Conservation (phyloP, 2,797 vertebrate genomes). For the Poeciliopsis infans region DNA sequence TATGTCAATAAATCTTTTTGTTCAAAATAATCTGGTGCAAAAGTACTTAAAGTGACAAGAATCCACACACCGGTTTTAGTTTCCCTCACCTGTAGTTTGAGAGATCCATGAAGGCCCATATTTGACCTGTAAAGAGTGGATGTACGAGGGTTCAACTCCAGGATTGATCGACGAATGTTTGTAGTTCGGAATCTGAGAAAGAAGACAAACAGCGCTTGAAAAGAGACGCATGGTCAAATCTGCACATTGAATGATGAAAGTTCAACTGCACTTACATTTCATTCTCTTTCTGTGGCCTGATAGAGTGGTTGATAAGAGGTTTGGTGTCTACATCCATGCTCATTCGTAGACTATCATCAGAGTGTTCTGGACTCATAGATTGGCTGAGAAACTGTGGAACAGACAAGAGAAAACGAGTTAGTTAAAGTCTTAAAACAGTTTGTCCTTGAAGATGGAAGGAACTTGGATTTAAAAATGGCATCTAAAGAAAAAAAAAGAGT, state of each 20-base stretch:
- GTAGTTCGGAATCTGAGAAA: constrained; percentile 91
- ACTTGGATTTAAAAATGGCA: not conserved
- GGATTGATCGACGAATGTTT: constrained; percentile 90
- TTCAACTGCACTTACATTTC: constrained; percentile 81
- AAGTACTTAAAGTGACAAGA: not conserved
- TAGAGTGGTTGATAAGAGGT: constrained; percentile 80
- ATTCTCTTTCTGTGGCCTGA: constrained; percentile 91
- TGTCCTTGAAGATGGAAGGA: not conserved
- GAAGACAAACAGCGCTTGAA: not conserved
- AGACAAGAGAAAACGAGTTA: constrained; percentile 43
- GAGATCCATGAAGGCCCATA: constrained; percentile 86
- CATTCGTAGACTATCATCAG: constrained; percentile 84
- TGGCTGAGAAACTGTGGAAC: constrained; percentile 90
- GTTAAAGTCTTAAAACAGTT: constrained; percentile 2
- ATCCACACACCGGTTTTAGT: not conserved
- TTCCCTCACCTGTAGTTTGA: constrained; percentile 90
- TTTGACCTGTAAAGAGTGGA: constrained; percentile 93
- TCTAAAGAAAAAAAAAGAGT: not conserved
- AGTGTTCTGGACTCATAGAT: constrained; percentile 86
- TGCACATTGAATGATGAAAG: not conserved
- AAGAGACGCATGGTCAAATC: not conserved
- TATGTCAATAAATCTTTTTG: constrained; percentile 23
- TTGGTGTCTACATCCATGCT: constrained; percentile 86
- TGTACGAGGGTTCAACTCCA: constrained; percentile 92
- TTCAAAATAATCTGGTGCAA: not conserved